Base-by-base conservation (phyloP, 2,888 invertebrate species). In the Nomada lathburiana region DNA sequence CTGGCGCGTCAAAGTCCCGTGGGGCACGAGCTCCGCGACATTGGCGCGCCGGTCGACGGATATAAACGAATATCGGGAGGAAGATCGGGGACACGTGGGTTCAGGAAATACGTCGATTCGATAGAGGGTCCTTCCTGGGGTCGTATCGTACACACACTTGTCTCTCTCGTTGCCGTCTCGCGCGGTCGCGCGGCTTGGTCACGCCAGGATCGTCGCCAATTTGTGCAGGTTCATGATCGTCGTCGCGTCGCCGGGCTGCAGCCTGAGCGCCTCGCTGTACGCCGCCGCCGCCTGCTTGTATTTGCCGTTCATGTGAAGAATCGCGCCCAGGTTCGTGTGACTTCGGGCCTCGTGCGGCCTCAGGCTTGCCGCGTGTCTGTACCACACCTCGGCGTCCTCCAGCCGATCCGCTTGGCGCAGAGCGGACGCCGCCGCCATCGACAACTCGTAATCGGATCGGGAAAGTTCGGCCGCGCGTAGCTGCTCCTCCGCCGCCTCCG, bases 261-360 rank as follows among this genome's bases (percentile, higher is more conserved):
- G 94, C 91, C 96, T 95, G 76, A 99, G 94, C 0, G 99, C 98
- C 91, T 96, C 96, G 88, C 97, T 95, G 94, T 99, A 99, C 80
- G 98, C 97, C 20, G 96, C 95, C 63, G 98, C 98, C 0, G 99
- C 99, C 86, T 98, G 97, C 42, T 95, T 95, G 90, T 98, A 97
- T 94, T 98, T 98, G 36, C 98, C 98, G 93, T 98, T 98, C 86
- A 98, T 95, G 94, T 99, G 99, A 79, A 98, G 95, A 92, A 99
- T 99, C 77, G 99, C 99, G 36, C 99, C 99, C 76, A 98, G 95
- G 94, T 99, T 99, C 91, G 98, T 98, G 94, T 98, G 98, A 78
- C 98, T 97, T 87, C 98, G 96, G 0, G 98, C 97, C 92, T 98
- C 98, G 96, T 98, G 94, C 0, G 95, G 95, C 85, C 94, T 93